phyloP scores from a whole-genome alignment of 2,888 invertebrate genomes.

The Drosophila greeni region DNA sequence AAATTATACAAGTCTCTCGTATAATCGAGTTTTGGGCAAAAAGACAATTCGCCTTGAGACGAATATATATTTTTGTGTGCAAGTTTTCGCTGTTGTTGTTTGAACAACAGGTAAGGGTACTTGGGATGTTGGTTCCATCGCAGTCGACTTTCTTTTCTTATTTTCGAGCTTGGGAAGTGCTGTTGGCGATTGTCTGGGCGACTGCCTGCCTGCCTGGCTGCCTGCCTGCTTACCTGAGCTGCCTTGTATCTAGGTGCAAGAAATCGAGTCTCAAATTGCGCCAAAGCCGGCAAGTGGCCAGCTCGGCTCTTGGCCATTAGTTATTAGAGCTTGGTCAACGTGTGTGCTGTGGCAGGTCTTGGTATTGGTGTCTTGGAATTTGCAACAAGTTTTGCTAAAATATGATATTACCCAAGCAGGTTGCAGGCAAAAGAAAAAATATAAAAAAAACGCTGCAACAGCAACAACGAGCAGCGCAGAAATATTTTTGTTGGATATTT shows the following conservation, averaged over 20 bases:
- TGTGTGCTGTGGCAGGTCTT: slow-evolving; percentile 14
- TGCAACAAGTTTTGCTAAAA: slow-evolving; percentile 70
- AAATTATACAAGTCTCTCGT: too few relatives aligned
- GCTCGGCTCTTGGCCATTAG: slow-evolving; percentile 56
- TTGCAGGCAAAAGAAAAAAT: slow-evolving; percentile 44
- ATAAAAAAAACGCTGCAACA: slow-evolving; percentile 8
- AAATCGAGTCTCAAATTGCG: slow-evolving; percentile 66
- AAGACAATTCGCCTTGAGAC: not conserved
- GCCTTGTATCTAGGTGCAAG: slow-evolving; percentile 57
- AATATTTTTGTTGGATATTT: slow-evolving; percentile 44
- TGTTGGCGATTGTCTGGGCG: slow-evolving; percentile 24
- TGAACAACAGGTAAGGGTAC: slow-evolving; percentile 23
- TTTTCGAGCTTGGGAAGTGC: slow-evolving; percentile 40
- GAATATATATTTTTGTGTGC: not conserved
- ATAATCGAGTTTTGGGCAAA: not conserved
- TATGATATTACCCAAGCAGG: slow-evolving; percentile 72
- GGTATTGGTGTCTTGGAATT: slow-evolving; percentile 48
- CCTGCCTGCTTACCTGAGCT: slow-evolving; percentile 15
- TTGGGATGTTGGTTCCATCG: not conserved
- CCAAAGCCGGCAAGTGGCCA: slow-evolving; percentile 53
- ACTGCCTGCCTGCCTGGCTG: slow-evolving; percentile 8
- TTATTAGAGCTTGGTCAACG: slow-evolving; percentile 54
- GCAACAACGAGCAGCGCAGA: slow-evolving; percentile 17
- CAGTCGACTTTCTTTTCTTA: slow-evolving; percentile 30
- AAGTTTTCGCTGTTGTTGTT: not conserved